phyloP scores from a whole-genome alignment of 2,797 vertebrate species.

The Prionace glauca region DNA sequence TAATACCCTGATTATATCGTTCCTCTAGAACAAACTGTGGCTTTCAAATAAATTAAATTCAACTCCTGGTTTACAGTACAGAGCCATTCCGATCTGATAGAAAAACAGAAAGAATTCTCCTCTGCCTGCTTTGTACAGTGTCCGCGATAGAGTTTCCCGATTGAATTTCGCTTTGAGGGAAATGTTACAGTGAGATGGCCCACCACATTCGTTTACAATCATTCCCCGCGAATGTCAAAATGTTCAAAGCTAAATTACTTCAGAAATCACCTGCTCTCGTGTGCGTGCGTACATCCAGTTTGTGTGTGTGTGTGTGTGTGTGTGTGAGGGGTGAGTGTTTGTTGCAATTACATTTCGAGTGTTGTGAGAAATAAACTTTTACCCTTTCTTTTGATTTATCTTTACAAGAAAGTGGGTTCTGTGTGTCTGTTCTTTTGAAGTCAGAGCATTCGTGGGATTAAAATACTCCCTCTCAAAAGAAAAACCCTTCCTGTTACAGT shows the following conservation, averaged over 20 bases:
- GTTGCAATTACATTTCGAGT: too few species aligned
- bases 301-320: too few species aligned
- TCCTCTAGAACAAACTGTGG: background rate
- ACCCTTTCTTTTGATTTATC: too few species aligned
- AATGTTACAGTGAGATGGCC: background rate
- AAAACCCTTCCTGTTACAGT: too few species aligned
- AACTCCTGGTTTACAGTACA: background rate
- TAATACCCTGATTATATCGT: constrained; percentile 9
- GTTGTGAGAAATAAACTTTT: too few species aligned
- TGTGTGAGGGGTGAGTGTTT: too few species aligned
- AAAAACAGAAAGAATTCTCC: background rate
- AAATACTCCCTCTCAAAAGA: too few species aligned
- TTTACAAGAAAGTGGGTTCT: too few species aligned
- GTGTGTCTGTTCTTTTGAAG: too few species aligned
- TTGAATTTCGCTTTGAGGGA: background rate
- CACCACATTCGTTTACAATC: background rate
- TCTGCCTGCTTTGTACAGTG: background rate
- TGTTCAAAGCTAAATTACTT: background rate
- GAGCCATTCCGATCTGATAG: background rate
- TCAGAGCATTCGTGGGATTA: too few species aligned
- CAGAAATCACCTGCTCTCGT: background rate
- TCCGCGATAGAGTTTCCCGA: background rate
- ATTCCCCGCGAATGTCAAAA: background rate
- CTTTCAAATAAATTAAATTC: background rate
- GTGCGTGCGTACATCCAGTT: too few species aligned